Evolutionary conservation across 2,113 vertebrate species (phyloP).

Genomic region (Sander vitreus): DNA sequence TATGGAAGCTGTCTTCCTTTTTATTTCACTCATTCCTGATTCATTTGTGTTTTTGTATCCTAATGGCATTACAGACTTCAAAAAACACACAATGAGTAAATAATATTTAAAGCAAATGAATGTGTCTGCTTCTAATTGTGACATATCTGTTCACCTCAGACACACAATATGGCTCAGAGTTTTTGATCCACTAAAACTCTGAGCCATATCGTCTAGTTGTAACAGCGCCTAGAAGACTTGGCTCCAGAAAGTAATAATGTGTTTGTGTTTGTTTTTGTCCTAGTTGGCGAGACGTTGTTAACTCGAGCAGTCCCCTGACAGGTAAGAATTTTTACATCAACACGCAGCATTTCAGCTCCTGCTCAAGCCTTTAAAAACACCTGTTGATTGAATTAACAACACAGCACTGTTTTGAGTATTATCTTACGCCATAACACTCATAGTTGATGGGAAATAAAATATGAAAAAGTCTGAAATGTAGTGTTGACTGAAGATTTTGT

Average conservation of each 20-base stretch:
- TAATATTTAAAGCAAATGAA: constrained; percentile 19
- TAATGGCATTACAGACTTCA: constrained; percentile 27
- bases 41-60: constrained; percentile 34
- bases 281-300: constrained; percentile 60
- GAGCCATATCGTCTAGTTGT: background rate
- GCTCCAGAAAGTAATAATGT: constrained; percentile 37
- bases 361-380: constrained; percentile 44
- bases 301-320: constrained; percentile 43
- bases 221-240: background rate
- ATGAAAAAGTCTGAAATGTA: constrained; percentile 13
- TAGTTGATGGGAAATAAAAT: constrained; percentile 34
- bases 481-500: constrained; percentile 43
- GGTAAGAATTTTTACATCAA: constrained; percentile 62
- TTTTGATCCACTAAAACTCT: background rate
- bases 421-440: constrained; percentile 30
- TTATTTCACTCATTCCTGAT: constrained; percentile 16
- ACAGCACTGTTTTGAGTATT: constrained; percentile 15
- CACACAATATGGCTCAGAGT: background rate
- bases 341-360: constrained; percentile 20
- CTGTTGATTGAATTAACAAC: constrained; percentile 51
- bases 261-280: constrained; percentile 61
- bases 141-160: constrained; percentile 21
- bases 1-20: constrained; percentile 3
- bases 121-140: constrained; percentile 14
- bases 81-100: constrained; percentile 14